phyloP scores from a whole-genome alignment of 2,888 invertebrate species.

The Yponomeuta plumbellus region DNA sequence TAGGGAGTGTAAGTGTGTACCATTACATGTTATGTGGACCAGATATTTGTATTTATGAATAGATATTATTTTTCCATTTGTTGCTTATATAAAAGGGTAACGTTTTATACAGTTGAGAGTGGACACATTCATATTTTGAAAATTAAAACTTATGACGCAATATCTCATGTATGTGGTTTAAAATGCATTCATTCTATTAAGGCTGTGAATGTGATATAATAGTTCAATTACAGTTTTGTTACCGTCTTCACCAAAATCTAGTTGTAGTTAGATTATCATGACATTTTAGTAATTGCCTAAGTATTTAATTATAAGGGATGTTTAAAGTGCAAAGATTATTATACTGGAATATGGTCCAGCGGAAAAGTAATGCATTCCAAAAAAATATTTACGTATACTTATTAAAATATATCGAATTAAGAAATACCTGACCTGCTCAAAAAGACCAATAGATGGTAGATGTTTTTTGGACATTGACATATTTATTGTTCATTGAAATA shows the following conservation, averaged over 20 bases:
- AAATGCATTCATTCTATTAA: conserved; percentile 23
- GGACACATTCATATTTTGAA: too few relatives aligned
- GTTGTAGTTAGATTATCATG: conserved; percentile 18
- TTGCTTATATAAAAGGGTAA: background rate
- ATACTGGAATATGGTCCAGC: background rate
- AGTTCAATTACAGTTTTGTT: conserved; percentile 36
- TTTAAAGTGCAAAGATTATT: background rate
- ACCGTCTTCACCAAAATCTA: conserved; percentile 35
- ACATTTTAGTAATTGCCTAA: conserved; percentile 4
- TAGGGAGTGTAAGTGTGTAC: conserved; percentile 19
- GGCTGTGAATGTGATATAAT: conserved; percentile 44
- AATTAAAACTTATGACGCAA: too few relatives aligned
- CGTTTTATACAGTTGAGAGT: background rate
- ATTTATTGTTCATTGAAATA: background rate
- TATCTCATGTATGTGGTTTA: too few relatives aligned
- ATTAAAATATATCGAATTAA: conserved; percentile 23
- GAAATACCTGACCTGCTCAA: conserved; percentile 48
- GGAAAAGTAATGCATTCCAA: conserved; percentile 36
- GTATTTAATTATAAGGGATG: background rate
- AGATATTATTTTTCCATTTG: background rate
- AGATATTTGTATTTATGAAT: conserved; percentile 8
- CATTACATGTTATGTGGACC: background rate
- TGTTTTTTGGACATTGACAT: background rate
- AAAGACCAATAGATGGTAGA: conserved; percentile 13
- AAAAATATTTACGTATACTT: conserved; percentile 25